Evolutionary conservation across 53 echinoderm and acorn worm species (phyloP).

Genomic region (Stichopus horrens): DNA sequence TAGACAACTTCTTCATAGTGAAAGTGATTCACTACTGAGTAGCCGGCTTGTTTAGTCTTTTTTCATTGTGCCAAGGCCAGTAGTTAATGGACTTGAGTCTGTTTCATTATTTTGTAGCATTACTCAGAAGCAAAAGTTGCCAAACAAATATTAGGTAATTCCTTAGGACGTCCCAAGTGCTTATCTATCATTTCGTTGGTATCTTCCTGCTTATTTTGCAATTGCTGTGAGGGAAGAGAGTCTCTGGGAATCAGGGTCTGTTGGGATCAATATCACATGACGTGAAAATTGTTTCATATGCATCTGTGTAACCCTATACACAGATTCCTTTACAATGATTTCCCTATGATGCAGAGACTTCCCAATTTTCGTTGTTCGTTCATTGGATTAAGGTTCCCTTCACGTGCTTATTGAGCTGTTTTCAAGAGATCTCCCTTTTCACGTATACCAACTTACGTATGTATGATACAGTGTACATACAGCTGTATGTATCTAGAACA

Average conservation of each 20-base stretch:
- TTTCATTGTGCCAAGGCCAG: slow-evolving; percentile 20
- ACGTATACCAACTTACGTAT: slow-evolving; percentile 70
- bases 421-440: slow-evolving; percentile 68
- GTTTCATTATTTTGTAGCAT: background rate
- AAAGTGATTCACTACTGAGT: too few relatives aligned
- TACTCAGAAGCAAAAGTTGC: slow-evolving; percentile 27
- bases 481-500: slow-evolving; percentile 52
- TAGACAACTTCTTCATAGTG: too few relatives aligned
- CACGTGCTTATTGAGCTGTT: slow-evolving; percentile 60
- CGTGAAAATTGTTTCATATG: slow-evolving; percentile 61
- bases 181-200: slow-evolving; percentile 40
- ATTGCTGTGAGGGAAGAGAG: slow-evolving; percentile 18
- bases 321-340: slow-evolving; percentile 43
- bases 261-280: slow-evolving; percentile 67
- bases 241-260: slow-evolving; percentile 39
- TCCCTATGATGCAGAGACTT: slow-evolving; percentile 42
- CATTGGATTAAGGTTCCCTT: slow-evolving; percentile 63
- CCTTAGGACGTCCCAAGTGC: slow-evolving; percentile 26
- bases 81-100: background rate
- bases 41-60: background rate
- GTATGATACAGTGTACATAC: slow-evolving; percentile 71
- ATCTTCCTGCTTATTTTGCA: slow-evolving; percentile 44
- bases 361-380: slow-evolving; percentile 52
- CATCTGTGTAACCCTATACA: slow-evolving; percentile 57
- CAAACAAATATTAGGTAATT: background rate